Base-by-base conservation (phyloP, 2,797 vertebrate species). In the Acipenser oxyrinchus region DNA sequence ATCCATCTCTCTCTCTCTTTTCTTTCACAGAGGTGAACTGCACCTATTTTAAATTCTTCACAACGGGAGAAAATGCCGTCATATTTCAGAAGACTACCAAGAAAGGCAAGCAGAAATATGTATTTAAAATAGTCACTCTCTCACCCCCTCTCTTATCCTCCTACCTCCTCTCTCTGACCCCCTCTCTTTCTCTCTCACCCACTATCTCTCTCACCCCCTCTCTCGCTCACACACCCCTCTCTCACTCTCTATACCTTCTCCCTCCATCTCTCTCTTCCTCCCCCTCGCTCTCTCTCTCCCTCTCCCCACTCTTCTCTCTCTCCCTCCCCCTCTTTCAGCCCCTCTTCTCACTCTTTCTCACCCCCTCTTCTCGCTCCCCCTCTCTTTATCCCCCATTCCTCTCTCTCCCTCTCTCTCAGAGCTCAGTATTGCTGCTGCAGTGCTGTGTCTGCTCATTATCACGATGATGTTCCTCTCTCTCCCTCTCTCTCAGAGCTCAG, bases 41-140 rank as follows among this genome's bases (percentile, higher is more conserved):
- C 76, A 92, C 92, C 72, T 94, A 91, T 77, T 96, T 96, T 79
- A 95, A 92, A 79, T 94, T 96, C 86, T 94, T 95, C 83, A 95
- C 92, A 66, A 93, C 93, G 2, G 93, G 93, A 71, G 91, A 94
- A 69, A 94, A 93, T n/a, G 89, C 91, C 1, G 84, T 76, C 67
- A 90, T 95, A 75, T 94, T 96, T 81, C 90, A 91, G 78, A 92
- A 91, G 82, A 91, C 90, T 1, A 94, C 92, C 7, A 87, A 89
- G 78, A 95, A 91, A 75, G 88, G 92, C 93, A 81, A 88, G 90
- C 72, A 60, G 70, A 64, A 68, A 79, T 79, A 84, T 78, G 10
- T 37, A 10, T 11, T 37, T 65, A 65, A 51, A 70, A 62, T 49
- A 50, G n/a, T 23, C 6, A 12, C 68, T 68, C 69, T 0, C 11